phyloP scores from a whole-genome alignment of 2,797 vertebrate species.

The Falco cherrug region DNA sequence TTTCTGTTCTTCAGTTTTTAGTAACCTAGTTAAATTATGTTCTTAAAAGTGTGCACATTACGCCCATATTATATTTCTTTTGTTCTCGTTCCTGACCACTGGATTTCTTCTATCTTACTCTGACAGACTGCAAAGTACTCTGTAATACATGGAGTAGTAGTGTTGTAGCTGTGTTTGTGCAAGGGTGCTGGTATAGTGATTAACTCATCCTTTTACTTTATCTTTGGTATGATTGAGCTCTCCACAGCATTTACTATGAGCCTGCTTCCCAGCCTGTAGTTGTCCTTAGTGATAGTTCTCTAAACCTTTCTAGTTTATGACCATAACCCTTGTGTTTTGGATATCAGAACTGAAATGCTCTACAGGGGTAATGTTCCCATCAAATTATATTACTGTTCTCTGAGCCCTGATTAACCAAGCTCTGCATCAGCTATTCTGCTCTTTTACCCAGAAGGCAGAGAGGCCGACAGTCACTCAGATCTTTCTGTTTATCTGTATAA shows the following conservation, averaged over 20 bases:
- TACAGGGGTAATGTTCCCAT: neutral
- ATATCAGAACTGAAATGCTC: neutral
- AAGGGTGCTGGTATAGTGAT: neutral
- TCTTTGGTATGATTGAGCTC: neutral
- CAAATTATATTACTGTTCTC: neutral
- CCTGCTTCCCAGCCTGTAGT: neutral
- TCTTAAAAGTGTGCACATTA: neutral
- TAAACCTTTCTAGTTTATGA: conserved; percentile 8
- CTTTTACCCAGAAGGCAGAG: neutral
- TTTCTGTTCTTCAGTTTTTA: neutral
- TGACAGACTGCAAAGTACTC: neutral
- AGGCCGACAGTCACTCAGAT: neutral
- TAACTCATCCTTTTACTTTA: neutral
- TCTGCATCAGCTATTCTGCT: conserved; percentile 19
- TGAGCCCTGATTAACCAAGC: conserved; percentile 8
- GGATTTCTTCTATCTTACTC: neutral
- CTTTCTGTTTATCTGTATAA: neutral
- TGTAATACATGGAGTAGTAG: neutral
- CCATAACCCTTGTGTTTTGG: neutral
- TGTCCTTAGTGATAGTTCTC: neutral
- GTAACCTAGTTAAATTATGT: neutral
- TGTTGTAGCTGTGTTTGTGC: neutral
- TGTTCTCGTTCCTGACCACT: neutral
- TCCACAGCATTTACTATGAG: neutral
- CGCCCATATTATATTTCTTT: neutral